Evolutionary conservation across 2,797 vertebrate genomes (phyloP), one percentile per base, ranked within the genome.

Genomic region (Lepus townsendii): DNA sequence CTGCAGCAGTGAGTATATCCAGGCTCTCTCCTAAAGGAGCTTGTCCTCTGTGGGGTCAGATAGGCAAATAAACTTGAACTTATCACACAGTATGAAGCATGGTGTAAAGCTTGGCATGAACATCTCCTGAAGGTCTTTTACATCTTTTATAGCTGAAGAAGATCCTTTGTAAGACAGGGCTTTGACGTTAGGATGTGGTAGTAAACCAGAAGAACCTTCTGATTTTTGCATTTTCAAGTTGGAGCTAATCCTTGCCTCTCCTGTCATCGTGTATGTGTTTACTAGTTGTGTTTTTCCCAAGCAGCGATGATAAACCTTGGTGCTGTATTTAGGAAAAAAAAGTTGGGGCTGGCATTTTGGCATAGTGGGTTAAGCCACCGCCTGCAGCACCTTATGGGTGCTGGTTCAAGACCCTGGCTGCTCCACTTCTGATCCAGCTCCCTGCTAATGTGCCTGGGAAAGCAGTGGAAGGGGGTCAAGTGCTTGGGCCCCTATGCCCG

Each of bases 51-150:
- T 89, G 68, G 30, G 62, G 57, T 24, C n/a, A 90, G 76, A 27
- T 73, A 80, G 47, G 35, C 76, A 62, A 84, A 54, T 79, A 91
- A 89, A 83, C 85, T 75, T 94, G 8, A 50, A 79, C 12, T 89
- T 91, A 71, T 71, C 35, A 84, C 88, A 69, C 6, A 88, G 0
- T 19, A 47, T 35, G 57, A 72, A 95, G 86, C 27, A 54, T n/a
- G 82, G 30, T 52, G 80, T 42, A 27, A 62, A 91, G 32, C 52
- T 71, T 87, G 54, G 11, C 54, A 57, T 20, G 16, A 3, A 5
- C 54, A 57, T 17, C 54, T 57, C 54, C 54, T 16, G 54, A 47
- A 47, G 42, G 42, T 47, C 54, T 57, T 57, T 57, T 57, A 57
- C 54, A 38, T 92, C 26, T 79, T 92, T 83, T 82, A 78, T 5